These are phyloP conservation scores for Alviniconcha strummeri DNA, from an alignment of 2,888 invertebrate genomes.

Conservation along the genomic window DNA sequence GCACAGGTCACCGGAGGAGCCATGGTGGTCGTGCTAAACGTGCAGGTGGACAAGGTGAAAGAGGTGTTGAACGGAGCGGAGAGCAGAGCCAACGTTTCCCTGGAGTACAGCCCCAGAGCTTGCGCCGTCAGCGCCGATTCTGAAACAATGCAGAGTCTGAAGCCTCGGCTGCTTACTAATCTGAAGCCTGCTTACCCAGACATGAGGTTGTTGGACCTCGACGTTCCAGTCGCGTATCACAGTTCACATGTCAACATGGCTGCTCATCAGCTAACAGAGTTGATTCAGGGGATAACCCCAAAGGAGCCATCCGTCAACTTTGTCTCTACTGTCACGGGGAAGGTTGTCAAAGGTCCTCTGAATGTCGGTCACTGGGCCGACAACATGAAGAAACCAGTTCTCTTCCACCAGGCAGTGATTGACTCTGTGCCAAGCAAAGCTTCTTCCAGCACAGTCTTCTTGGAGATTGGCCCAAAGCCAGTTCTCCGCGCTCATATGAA, in stretches of 20 bases:
- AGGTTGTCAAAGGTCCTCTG: conserved; percentile 24
- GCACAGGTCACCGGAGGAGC: conserved; percentile 47
- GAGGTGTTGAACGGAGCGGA: conserved; percentile 26
- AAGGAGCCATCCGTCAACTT: conserved; percentile 37
- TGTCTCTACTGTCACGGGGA: conserved; percentile 56
- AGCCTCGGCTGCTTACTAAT: conserved; percentile 36
- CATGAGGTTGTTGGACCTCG: conserved; percentile 43
- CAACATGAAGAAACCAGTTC: conserved; percentile 55
- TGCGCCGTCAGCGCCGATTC: conserved; percentile 50
- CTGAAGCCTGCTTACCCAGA: conserved; percentile 10
- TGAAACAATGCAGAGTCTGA: conserved; percentile 36
- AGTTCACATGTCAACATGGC: conserved; percentile 47
- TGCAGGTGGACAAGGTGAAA: conserved; percentile 38
- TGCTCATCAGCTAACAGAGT: no score
- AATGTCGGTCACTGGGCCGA: conserved; percentile 54
- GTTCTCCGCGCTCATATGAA: no score
- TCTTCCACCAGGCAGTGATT: conserved; percentile 49
- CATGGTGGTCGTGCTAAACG: conserved; percentile 52
- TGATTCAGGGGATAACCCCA: no score
- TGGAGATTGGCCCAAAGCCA: no score
- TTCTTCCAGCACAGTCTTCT: no score
- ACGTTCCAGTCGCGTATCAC: conserved; percentile 57
- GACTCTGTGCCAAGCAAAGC: no score
- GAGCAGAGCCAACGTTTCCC: conserved; percentile 38
- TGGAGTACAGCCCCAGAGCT: conserved; percentile 45